A percentile compares a stretch with the other conserved stretches of the same genome.
phyloP scores from a whole-genome alignment of 2,113 vertebrate species.

The Theristicus caerulescens region DNA sequence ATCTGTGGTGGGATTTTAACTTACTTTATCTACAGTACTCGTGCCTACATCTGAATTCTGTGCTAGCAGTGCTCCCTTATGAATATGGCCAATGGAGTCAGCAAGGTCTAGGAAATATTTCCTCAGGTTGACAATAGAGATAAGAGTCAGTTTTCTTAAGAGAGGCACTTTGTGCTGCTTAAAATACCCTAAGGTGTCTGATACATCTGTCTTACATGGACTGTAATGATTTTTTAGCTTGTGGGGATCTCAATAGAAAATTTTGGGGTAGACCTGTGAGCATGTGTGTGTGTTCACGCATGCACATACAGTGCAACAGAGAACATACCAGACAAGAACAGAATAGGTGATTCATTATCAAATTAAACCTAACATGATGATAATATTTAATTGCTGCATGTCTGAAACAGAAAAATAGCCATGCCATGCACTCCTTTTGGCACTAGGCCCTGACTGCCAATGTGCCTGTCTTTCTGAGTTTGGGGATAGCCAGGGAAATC shows the following conservation, averaged over 20 bases:
- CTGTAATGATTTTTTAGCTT: background rate
- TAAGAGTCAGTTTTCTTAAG: background rate
- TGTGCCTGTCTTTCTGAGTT: background rate
- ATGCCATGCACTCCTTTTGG: background rate
- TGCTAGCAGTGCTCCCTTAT: background rate
- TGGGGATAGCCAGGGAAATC: background rate
- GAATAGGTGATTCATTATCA: background rate
- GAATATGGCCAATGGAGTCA: background rate
- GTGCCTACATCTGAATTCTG: background rate
- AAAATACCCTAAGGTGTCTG: background rate
- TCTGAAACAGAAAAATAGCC: background rate
- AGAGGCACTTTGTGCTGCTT: background rate
- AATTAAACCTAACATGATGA: background rate
- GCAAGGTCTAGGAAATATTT: background rate
- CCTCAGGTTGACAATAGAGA: background rate
- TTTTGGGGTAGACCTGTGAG: background rate
- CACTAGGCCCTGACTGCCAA: background rate
- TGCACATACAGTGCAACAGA: background rate
- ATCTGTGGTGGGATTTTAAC: background rate
- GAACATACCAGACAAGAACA: background rate
- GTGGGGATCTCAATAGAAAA: background rate
- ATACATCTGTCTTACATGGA: background rate
- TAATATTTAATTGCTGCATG: background rate
- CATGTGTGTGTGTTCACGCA: accelerated
- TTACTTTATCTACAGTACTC: background rate